phyloP scores from a whole-genome alignment of 1,140 invertebrate genomes.

The Drosophila subobscura region DNA sequence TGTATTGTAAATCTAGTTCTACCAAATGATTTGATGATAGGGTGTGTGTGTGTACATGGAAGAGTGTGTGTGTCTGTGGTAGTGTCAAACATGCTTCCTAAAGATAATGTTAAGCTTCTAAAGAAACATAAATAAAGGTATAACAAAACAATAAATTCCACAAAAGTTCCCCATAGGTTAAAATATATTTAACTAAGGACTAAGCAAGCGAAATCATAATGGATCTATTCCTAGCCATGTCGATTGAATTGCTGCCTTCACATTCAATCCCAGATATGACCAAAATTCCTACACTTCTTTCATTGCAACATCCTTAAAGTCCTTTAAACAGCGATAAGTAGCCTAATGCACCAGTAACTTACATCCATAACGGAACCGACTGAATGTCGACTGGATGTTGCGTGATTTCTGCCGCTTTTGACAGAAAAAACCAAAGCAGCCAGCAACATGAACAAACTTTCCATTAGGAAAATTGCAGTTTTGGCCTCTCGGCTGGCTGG shows the following conservation, averaged over 20 bases:
- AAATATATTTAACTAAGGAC: background rate
- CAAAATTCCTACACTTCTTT: too few species aligned
- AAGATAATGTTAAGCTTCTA: too few species aligned
- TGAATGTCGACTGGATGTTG: constrained; percentile 43
- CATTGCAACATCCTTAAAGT: background rate
- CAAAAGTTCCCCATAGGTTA: constrained; percentile 28
- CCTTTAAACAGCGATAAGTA: constrained; percentile 16
- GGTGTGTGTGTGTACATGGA: constrained; percentile 15
- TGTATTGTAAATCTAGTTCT: background rate
- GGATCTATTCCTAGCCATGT: too few species aligned
- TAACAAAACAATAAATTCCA: background rate
- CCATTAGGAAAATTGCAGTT: constrained; percentile 76
- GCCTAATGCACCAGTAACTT: constrained; percentile 58
- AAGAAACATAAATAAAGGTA: too few species aligned
- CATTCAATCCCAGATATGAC: background rate
- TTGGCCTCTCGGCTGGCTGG: constrained; percentile 14
- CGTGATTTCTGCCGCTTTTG: constrained; percentile 47
- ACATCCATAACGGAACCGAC: constrained; percentile 29
- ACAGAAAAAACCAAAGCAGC: constrained; percentile 25
- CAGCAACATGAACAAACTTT: constrained; percentile 46
- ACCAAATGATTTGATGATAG: constrained; percentile 6
- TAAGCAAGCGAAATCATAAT: too few species aligned
- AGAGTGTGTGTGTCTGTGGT: constrained; percentile 10
- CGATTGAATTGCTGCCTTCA: too few species aligned
- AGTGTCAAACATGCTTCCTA: background rate